Base-by-base conservation (phyloP, 2,113 vertebrate genomes). In the Pelodiscus sinensis region DNA sequence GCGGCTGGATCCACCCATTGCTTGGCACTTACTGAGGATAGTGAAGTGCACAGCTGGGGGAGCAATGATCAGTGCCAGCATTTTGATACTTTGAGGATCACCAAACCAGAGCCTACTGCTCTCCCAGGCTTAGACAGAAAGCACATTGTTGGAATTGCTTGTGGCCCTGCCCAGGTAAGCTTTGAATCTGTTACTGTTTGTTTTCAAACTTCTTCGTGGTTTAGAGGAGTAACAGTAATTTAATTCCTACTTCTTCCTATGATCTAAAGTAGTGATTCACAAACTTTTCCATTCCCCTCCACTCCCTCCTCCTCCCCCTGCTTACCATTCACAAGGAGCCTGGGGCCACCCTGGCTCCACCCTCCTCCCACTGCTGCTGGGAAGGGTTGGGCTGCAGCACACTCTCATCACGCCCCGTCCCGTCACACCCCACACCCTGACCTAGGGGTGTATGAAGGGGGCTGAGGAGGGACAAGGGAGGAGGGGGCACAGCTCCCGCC, bases 31-130 rank as follows among this genome's bases (percentile, higher is more conserved):
- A 99, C 99, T 1, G 99, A 99, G 15, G 99, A 99, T 8, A 99
- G 99, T 1, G 99, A 99, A 95, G 99, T 99, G 27, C 99, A 99
- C 89, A 99, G 99, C 92, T 99, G 99, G 99, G 99, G 99, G 44
- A 99, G 99, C 98, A 99, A 99, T 27, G 99, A 99, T 95, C 99
- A 99, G 91, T 98, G 99, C 27, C 99, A 99, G 92, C 99, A 99
- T 97, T 99, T 99, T 88, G 99, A 99, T 93, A 99, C 99, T 3
- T 97, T 99, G 65, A 98, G 99, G 77, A 98, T 99, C 95, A 99
- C 99, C 92, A 99, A 99, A 97, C 99, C 99, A 80, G 99, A 99
- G 82, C 99, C 99, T 0, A 92, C 99, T 82, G 98, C 98, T 1
- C 98, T 99, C 29, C 99, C 99, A 0, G 99, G 99, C 10, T 97